Percentiles rank a stretch among this genome's conserved stretches.
Evolutionary conservation across 2,113 vertebrate species (phyloP).

Genomic region (Capra hircus): DNA sequence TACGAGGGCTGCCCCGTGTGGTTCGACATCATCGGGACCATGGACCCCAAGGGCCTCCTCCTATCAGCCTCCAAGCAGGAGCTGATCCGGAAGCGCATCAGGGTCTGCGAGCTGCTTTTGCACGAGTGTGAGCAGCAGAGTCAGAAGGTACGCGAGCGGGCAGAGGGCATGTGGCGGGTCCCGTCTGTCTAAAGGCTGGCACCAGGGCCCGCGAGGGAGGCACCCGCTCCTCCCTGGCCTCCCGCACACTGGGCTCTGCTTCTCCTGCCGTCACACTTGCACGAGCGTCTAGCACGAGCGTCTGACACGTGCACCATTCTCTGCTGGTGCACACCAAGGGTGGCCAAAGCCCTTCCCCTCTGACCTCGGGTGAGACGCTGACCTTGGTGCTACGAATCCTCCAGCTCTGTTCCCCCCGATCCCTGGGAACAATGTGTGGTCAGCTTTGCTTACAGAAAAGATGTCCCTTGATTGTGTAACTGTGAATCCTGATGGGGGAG

Average conservation of each 20-base stretch:
- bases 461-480: not conserved
- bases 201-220: no score
- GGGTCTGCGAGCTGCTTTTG: constrained; percentile 86
- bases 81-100: constrained; percentile 90
- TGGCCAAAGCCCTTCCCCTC: not conserved
- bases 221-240: not conserved
- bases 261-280: not conserved
- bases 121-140: constrained; percentile 84
- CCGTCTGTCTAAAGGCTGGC: not conserved
- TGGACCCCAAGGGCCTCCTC: constrained; percentile 93
- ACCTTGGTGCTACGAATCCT: not conserved
- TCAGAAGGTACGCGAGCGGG: constrained; percentile 74
- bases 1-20: constrained; percentile 89
- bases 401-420: not conserved
- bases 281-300: not conserved
- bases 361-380: not conserved
- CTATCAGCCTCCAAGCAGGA: constrained; percentile 93
- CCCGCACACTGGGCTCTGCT: not conserved
- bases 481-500: not conserved
- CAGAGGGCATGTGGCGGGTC: fast-evolving
- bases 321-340: not conserved
- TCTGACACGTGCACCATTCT: not conserved
- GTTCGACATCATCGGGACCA: constrained; percentile 89
- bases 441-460: not conserved
- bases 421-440: not conserved